A percentile compares a stretch with the other conserved stretches of the same genome.
Conservation (phyloP, 53 echinoderm and acorn worm genomes). For the Glandiceps talaboti region DNA sequence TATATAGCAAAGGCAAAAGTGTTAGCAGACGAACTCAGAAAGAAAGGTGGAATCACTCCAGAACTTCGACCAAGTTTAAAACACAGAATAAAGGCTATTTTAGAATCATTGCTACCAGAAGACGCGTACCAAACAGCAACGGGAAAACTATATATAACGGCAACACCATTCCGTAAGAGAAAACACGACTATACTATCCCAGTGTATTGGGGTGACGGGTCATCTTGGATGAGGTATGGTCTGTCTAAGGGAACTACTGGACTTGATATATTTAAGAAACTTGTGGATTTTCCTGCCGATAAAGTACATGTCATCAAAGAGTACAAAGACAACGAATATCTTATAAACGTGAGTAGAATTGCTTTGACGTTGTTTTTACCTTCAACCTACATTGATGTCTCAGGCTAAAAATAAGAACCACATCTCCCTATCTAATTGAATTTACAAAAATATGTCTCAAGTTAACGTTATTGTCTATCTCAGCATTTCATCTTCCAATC, state of each 20-base stretch:
- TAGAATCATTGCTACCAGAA: not conserved
- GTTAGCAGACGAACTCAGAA: not conserved
- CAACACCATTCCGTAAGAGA: not conserved
- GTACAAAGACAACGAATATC: not conserved
- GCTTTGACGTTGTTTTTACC: no score
- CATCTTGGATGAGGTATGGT: not conserved
- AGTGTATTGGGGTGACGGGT: not conserved
- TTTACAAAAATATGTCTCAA: no score
- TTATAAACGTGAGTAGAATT: not conserved
- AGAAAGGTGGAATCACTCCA: not conserved
- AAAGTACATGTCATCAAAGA: not conserved
- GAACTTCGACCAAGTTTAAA: not conserved
- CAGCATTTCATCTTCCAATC: no score
- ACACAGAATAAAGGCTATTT: not conserved
- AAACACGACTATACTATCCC: not conserved
- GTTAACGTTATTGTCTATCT: no score
- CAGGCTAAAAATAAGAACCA: no score
- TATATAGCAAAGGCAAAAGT: not conserved
- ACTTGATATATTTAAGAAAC: not conserved
- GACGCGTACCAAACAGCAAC: not conserved
- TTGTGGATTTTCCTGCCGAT: not conserved
- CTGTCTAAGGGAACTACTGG: not conserved
- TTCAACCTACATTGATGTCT: no score
- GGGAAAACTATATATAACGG: not conserved
- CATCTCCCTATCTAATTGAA: no score